Evolutionary conservation across 2,888 invertebrate genomes (phyloP), one percentile per base, ranked within the genome.

Genomic region (Caenorhabditis sulstoni): DNA sequence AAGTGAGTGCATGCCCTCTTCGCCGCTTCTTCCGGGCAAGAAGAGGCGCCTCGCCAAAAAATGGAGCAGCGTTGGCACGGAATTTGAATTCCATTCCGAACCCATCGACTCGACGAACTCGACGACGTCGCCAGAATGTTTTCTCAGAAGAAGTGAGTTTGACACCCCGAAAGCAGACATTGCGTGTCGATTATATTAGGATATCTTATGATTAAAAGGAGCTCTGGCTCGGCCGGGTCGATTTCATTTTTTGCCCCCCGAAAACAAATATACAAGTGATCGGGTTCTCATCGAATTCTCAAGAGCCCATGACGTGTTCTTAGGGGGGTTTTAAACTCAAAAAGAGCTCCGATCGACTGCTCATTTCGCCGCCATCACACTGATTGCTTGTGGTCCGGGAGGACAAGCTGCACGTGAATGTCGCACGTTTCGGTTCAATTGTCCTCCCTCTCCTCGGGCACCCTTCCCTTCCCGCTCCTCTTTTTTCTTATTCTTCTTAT

Each of bases 51-150:
- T 29, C 29, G 29, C 20, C n/a, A 61, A 53, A 66, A 70, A 62
- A 70, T 62, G 70, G 62, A 61, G 70, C n/a, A n/a, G n/a, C 53
- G 70, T 62, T 70, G 62, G 70, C 70, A 70, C 70, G 70, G 62
- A 70, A 70, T 70, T 70, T 62, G 62, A 70, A 70, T 70, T 70
- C 52, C 55, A 62, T 62, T 70, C 62, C 68, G 59, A 68, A 68
- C 68, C 52, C 59, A 53, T 4, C 12, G 2, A 5, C 3, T 16
- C 47, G 11, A 9, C 52, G 11, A 5, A 14, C 4, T 18, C 47
- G 55, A 37, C 8, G 12, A 44, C 29, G 9, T 14, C 16, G 11
- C 5, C 41, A 12, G n/a, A 7, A 70, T 70, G 70, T 61, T 70
- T 62, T 44, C 70, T 45, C 53, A 45, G 23, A 70, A 70, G 44